Percentiles rank a stretch among this genome's conserved stretches.
Evolutionary conservation across 2,888 invertebrate species (phyloP).

Genomic region (Dynastes maya): DNA sequence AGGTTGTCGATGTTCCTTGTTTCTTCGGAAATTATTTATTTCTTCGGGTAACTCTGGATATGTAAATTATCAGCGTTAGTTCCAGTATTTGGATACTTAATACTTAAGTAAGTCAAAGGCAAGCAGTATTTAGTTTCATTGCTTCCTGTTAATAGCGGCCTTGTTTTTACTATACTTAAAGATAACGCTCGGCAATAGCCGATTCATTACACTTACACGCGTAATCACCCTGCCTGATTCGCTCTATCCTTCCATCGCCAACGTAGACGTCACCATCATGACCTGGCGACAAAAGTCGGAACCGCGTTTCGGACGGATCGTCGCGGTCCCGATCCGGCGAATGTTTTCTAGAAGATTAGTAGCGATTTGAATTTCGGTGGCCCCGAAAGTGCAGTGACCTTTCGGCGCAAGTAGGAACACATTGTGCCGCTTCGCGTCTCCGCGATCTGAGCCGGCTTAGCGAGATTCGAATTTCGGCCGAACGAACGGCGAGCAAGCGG

Average conservation of each 20-base stretch:
- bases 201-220: neutral
- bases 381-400: slow-evolving; percentile 68
- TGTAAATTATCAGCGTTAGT: too few relatives aligned
- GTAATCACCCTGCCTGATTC: neutral
- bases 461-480: slow-evolving; percentile 59
- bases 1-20: too few relatives aligned
- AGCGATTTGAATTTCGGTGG: slow-evolving; percentile 66
- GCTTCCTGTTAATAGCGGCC: too few relatives aligned
- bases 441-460: slow-evolving; percentile 60
- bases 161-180: too few relatives aligned
- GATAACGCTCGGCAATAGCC: neutral
- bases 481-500: slow-evolving; percentile 50
- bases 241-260: slow-evolving; percentile 2
- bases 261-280: neutral
- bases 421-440: slow-evolving; percentile 66
- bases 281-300: slow-evolving; percentile 42
- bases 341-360: slow-evolving; percentile 62
- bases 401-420: slow-evolving; percentile 69
- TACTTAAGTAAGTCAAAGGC: neutral
- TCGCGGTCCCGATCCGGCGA: slow-evolving; percentile 50
- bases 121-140: too few relatives aligned
- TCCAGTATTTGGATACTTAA: neutral
- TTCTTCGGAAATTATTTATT: too few relatives aligned
- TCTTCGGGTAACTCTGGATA: too few relatives aligned
- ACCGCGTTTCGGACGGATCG: slow-evolving; percentile 18